Base-by-base conservation (phyloP, 2,888 invertebrate genomes). In the Leucania comma region DNA sequence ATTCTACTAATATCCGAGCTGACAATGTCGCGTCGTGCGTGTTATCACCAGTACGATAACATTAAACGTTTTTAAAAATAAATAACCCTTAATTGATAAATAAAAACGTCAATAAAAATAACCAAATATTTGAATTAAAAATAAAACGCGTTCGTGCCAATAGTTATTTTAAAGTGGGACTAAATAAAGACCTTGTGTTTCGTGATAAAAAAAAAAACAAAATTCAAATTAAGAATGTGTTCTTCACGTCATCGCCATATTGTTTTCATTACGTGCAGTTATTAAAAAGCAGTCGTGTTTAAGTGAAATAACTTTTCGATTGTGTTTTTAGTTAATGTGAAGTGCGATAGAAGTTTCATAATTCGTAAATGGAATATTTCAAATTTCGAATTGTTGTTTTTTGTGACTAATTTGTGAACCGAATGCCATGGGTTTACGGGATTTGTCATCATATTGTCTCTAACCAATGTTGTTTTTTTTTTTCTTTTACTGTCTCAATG, bases 1-100 rank as follows among this genome's bases (percentile, higher is more conserved):
- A 88, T 86, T 88, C 89, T 89, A 91, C 92, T 92, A 92, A 91
- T 92, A 92, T 89, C 87, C 84, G 86, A 90, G 89, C 92, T 92
- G 93, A 94, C 94, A 95, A 93, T 93, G 92, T 93, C 90, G 91
- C 88, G 91, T 87, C 90, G 92, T 90, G 90, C 88, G 90, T 92
- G 86, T 93, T 91, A 90, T 89, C 87, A 86, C 84, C 88, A 84
- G 88, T 88, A 86, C 85, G 85, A 87, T 87, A 86, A 71, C 74
- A 80, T 48, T 84, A 79, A 85, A 73, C 67, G 65, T 67, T 76
- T 81, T 76, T 70, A 79, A 87, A 85, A 81, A 74, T 86, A 86
- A 86, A 78, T 70, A 85, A 82, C 32, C 56, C 48, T 8, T 78
- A 76, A 82, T 74, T 56, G 60, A 62, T 58, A 66, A 65, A 20